Evolutionary conservation across 2,888 invertebrate genomes (phyloP), one percentile per base, ranked within the genome.

Genomic region (Cosmorhoe ocellata): DNA sequence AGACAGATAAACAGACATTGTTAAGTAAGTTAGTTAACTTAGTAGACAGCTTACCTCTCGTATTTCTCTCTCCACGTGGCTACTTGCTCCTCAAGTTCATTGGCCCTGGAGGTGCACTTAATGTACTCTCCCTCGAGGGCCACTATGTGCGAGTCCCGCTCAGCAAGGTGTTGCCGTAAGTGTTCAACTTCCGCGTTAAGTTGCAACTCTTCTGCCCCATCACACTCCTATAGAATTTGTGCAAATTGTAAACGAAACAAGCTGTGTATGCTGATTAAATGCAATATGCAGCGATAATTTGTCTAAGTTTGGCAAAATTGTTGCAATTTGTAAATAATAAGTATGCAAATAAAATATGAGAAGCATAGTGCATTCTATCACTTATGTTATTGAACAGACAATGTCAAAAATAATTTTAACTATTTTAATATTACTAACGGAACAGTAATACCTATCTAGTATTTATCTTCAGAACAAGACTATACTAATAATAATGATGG

Each of bases 11-110:
- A n/a, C n/a, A n/a, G n/a, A n/a, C 18, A 18, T 18, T 18, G 18
- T 2, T 3, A 3, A 18, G 2, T 18, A 18, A 3, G 18, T 18
- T 18, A 18, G 3, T 3, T 18, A n/a, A n/a, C n/a, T 18, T 18
- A 5, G 24, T 24, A 1, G 2, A 31, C 26, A 13, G 24, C 52
- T 55, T 53, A 78, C 95, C 95, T 93, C 79, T 96, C 96, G 91
- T 98, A 98, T 90, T 98, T 97, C 76, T 98, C 98, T 77, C 97
- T 94, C 95, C 97, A 97, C 64, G 96, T 95, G 42, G 93, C 85
- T 46, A 97, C 87, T 79, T 97, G 97, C 62, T 97, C 97, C 69
- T 95, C 94, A 47, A 97, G 91, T 51, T 95, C 94, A 22, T 94
- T 93, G 72, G 95, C 92, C 69, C 95, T 94, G 38, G 95, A 94